Conservation (phyloP, 2,797 vertebrate species). For the Muscicapa comitata region DNA sequence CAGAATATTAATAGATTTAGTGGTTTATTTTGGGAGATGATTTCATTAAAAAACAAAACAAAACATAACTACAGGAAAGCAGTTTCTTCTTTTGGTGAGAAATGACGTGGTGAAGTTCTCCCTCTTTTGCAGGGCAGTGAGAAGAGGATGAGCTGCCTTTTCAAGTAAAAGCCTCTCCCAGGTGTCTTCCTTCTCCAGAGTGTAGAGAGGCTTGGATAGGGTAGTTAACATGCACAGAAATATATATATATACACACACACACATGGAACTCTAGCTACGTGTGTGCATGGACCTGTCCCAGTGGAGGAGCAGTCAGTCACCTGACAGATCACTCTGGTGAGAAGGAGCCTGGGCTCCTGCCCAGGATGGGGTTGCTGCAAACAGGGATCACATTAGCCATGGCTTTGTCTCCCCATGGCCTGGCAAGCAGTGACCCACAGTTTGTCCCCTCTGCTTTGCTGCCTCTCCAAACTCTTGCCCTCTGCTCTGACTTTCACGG, state of each 20-base stretch:
- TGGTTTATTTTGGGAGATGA: neutral
- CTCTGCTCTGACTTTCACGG: neutral
- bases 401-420: neutral
- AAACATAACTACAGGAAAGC: neutral
- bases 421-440: neutral
- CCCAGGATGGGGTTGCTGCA: neutral
- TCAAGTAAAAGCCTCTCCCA: neutral
- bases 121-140: accelerated
- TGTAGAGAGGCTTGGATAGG: neutral
- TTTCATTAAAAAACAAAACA: neutral
- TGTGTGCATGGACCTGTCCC: accelerated
- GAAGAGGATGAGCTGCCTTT: neutral
- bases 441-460: neutral
- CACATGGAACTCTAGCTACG: accelerated
- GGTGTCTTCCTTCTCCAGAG: neutral
- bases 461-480: neutral
- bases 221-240: neutral
- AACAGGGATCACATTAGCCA: accelerated
- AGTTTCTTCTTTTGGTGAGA: neutral
- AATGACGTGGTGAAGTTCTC: neutral
- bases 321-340: neutral
- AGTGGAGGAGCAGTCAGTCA: neutral
- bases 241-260: accelerated
- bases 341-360: neutral
- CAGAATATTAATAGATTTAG: neutral